Evolutionary conservation across 2,888 invertebrate genomes (phyloP).

Genomic region (Cheilosia vernalis): DNA sequence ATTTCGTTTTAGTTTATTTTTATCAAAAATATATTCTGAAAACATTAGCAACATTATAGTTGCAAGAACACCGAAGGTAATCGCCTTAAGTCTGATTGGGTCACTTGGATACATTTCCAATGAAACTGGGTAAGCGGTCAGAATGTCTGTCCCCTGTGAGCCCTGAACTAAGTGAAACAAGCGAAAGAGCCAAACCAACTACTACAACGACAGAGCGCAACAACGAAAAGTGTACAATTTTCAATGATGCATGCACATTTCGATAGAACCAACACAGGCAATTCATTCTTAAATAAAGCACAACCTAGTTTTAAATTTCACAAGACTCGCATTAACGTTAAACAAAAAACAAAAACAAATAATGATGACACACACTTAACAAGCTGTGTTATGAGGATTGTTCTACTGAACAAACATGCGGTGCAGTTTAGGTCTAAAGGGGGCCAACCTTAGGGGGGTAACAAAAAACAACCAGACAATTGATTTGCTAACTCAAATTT

Average conservation of each 20-base stretch:
- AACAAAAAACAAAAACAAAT: conserved; percentile 8
- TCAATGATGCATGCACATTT: conserved; percentile 71
- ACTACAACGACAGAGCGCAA: not conserved
- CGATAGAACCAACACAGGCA: conserved; percentile 60
- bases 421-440: conserved; percentile 50
- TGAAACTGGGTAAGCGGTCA: conserved; percentile 71
- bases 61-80: conserved; percentile 66
- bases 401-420: conserved; percentile 50
- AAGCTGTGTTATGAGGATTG: conserved; percentile 41
- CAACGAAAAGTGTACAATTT: conserved; percentile 56
- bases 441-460: conserved; percentile 46
- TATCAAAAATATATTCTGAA: conserved; percentile 52
- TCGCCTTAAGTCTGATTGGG: conserved; percentile 75
- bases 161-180: conserved; percentile 51
- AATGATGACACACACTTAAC: conserved; percentile 63
- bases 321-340: conserved; percentile 44
- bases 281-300: conserved; percentile 60
- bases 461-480: conserved; percentile 64
- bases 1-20: conserved; percentile 35
- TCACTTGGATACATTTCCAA: conserved; percentile 74
- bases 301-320: conserved; percentile 72
- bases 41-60: conserved; percentile 63
- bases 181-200: conserved; percentile 33
- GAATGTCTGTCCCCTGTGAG: conserved; percentile 41
- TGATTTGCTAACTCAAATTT: conserved; percentile 73